Percentiles rank a stretch among this genome's conserved stretches.
Evolutionary conservation across 2,888 invertebrate genomes (phyloP).

Genomic region (Cataglyphis livida): DNA sequence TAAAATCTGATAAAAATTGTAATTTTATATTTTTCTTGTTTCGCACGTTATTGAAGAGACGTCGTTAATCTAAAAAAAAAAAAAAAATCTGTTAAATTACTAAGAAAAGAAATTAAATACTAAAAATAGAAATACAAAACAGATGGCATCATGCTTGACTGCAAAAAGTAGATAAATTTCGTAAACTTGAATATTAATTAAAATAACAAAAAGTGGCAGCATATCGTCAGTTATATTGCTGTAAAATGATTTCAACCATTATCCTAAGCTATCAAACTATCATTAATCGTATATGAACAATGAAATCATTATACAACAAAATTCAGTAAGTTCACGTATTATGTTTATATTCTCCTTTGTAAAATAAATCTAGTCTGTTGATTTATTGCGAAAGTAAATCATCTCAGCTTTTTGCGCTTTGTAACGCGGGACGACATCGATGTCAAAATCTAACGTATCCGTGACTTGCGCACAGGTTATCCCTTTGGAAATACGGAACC

Average conservation of each 20-base stretch:
- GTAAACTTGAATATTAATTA: constrained; percentile 13
- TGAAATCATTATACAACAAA: background rate
- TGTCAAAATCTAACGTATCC: background rate
- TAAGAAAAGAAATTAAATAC: background rate
- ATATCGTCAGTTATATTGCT: background rate
- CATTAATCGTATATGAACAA: background rate
- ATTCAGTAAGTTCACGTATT: background rate
- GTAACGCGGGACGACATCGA: background rate
- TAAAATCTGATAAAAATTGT: background rate
- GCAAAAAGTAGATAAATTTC: background rate
- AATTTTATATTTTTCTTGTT: background rate
- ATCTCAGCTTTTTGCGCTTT: constrained; percentile 12
- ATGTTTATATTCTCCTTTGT: background rate
- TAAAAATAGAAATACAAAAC: constrained; percentile 13
- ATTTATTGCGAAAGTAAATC: constrained; percentile 1
- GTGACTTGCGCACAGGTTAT: background rate
- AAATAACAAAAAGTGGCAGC: constrained; percentile 21
- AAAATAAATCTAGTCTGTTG: background rate
- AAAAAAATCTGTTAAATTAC: background rate
- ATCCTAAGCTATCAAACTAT: background rate
- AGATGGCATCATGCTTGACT: constrained; percentile 27
- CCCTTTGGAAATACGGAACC: background rate
- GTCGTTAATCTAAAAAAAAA: background rate
- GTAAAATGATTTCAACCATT: background rate
- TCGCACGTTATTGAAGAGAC: background rate